A percentile compares a stretch with the other conserved stretches of the same genome.
phyloP scores from a whole-genome alignment of 1,140 invertebrate species.

The Heliconius hewitsoni region DNA sequence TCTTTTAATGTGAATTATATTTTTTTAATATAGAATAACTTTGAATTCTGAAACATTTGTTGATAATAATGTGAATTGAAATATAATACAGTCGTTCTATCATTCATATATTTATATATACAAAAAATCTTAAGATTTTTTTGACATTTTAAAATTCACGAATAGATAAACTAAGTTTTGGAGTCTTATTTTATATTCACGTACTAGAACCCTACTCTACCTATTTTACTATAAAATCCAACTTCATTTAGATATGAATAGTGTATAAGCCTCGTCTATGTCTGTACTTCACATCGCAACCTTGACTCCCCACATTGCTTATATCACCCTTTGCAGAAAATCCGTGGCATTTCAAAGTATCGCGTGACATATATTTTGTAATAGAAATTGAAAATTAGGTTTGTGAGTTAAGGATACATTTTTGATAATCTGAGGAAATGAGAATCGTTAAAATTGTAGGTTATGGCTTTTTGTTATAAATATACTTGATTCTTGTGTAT shows the following conservation, averaged over 20 bases:
- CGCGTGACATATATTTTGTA: constrained; percentile 19
- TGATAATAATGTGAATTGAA: too few species aligned
- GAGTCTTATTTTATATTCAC: too few species aligned
- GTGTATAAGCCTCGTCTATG: neutral
- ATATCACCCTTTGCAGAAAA: constrained; percentile 35
- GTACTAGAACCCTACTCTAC: neutral
- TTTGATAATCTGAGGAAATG: neutral
- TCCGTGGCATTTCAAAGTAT: constrained; percentile 29
- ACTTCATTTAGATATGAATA: neutral
- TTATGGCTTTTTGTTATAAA: neutral
- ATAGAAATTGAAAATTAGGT: constrained; percentile 22
- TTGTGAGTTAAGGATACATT: constrained; percentile 8
- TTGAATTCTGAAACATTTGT: too few species aligned
- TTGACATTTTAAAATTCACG: too few species aligned
- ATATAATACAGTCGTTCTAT: too few species aligned
- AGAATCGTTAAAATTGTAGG: neutral
- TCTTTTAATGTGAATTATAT: neutral
- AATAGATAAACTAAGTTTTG: too few species aligned
- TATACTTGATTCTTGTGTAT: too few species aligned
- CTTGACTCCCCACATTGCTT: constrained; percentile 38
- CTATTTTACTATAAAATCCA: neutral
- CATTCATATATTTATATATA: too few species aligned
- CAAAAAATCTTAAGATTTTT: too few species aligned
- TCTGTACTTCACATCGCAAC: constrained; percentile 16
- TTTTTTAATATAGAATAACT: neutral